Conservation (phyloP, 2,113 vertebrate species). For the Bungarus multicinctus region DNA sequence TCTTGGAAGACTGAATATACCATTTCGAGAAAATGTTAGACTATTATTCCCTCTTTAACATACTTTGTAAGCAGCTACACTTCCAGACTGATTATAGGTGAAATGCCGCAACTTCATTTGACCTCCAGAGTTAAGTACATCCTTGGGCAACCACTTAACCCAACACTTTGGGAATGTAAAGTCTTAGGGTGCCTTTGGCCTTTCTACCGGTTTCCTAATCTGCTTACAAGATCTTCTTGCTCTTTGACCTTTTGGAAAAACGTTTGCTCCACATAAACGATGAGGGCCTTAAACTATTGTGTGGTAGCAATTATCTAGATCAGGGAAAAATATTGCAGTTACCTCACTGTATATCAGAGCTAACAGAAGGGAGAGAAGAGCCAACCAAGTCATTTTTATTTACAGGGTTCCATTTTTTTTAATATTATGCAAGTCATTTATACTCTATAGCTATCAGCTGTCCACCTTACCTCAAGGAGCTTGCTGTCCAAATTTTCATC, state of each 20-base stretch:
- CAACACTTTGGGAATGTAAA: slow-evolving; percentile 61
- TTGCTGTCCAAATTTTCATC: neutral
- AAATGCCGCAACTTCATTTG: slow-evolving; percentile 65
- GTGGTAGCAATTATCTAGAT: neutral
- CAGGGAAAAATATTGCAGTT: neutral
- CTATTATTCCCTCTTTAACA: slow-evolving; percentile 42
- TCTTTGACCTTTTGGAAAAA: slow-evolving; percentile 56
- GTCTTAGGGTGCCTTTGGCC: slow-evolving; percentile 54
- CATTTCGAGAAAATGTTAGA: slow-evolving; percentile 42
- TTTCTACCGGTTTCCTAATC: slow-evolving; percentile 58
- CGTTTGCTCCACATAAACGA: slow-evolving; percentile 52
- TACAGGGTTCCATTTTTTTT: neutral
- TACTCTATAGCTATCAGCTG: neutral
- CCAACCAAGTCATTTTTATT: neutral
- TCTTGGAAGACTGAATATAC: slow-evolving; percentile 45
- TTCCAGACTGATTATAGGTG: slow-evolving; percentile 50
- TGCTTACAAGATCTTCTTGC: slow-evolving; percentile 50
- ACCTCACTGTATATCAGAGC: neutral
- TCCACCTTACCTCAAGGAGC: neutral
- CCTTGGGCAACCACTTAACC: slow-evolving; percentile 58
- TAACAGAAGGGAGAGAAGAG: neutral
- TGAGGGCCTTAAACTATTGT: slow-evolving; percentile 46
- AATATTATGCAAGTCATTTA: neutral
- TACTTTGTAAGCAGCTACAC: slow-evolving; percentile 49
- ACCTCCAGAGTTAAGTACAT: slow-evolving; percentile 66